Evolutionary conservation across 2,797 vertebrate species (phyloP).

Genomic region (Numenius phaeopus): DNA sequence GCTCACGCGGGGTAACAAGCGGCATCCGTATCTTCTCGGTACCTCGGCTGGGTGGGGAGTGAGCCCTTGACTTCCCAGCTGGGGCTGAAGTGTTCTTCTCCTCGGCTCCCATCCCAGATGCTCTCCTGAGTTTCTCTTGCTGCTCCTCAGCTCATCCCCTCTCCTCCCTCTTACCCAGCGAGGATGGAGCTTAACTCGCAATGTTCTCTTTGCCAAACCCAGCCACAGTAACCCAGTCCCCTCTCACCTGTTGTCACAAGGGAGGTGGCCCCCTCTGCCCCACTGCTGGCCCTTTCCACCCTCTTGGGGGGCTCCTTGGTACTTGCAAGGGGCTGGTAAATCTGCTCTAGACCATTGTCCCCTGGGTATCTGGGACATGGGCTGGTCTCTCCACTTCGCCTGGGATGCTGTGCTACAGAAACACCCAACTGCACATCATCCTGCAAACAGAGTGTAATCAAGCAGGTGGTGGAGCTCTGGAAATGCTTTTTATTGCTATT

Average conservation of each 20-base stretch:
- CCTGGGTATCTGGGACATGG: background rate
- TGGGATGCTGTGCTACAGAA: accelerated
- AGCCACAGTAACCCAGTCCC: accelerated
- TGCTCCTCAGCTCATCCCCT: background rate
- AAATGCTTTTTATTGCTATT: background rate
- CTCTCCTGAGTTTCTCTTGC: background rate
- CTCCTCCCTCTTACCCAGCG: background rate
- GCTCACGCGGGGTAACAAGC: background rate
- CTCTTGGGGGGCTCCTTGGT: background rate
- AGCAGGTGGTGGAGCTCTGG: background rate
- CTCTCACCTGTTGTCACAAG: background rate
- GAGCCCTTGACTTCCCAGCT: background rate
- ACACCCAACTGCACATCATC: background rate
- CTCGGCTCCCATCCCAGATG: accelerated
- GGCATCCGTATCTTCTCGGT: accelerated
- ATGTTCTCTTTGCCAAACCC: accelerated
- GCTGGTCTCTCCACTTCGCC: background rate
- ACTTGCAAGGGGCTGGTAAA: background rate
- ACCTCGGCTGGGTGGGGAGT: background rate
- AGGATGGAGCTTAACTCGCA: background rate
- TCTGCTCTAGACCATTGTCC: background rate
- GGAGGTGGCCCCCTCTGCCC: background rate
- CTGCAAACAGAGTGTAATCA: accelerated
- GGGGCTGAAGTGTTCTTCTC: background rate
- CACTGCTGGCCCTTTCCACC: background rate